phyloP scores from a whole-genome alignment of 2,797 vertebrate species.

The Naso thynnoides region DNA sequence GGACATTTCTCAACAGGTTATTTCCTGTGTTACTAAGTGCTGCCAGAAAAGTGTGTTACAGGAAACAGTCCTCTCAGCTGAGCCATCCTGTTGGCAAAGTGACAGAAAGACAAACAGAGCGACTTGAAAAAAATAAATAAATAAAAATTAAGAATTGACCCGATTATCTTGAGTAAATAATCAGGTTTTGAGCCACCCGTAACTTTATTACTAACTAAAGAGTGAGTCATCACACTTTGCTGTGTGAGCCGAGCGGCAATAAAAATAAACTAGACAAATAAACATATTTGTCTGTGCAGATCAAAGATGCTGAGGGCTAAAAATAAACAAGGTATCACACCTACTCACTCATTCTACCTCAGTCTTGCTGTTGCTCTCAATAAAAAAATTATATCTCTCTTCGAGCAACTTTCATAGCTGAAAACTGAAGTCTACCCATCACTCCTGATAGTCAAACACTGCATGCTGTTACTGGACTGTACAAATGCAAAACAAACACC shows the following conservation, averaged over 20 bases:
- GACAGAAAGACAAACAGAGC: not conserved
- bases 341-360: not conserved
- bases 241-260: not conserved
- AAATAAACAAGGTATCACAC: constrained; percentile 14
- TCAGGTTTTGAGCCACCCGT: not conserved
- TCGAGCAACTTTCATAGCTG: constrained; percentile 17
- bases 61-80: constrained; percentile 28
- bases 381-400: constrained; percentile 14
- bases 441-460: too few relatives aligned
- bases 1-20: not conserved
- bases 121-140: not conserved
- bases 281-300: not conserved
- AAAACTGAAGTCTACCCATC: not conserved
- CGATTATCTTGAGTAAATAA: not conserved
- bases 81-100: not conserved
- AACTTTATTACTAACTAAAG: not conserved
- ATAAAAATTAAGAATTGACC: not conserved
- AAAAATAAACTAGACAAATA: too few relatives aligned
- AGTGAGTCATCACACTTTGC: constrained; percentile 5
- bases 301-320: constrained; percentile 1
- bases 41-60: constrained; percentile 40
- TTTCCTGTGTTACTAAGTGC: constrained; percentile 8
- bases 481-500: constrained; percentile 18
- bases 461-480: not conserved
- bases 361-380: not conserved